phyloP scores from a whole-genome alignment of 2,113 vertebrate species.

The Acinonyx jubatus region DNA sequence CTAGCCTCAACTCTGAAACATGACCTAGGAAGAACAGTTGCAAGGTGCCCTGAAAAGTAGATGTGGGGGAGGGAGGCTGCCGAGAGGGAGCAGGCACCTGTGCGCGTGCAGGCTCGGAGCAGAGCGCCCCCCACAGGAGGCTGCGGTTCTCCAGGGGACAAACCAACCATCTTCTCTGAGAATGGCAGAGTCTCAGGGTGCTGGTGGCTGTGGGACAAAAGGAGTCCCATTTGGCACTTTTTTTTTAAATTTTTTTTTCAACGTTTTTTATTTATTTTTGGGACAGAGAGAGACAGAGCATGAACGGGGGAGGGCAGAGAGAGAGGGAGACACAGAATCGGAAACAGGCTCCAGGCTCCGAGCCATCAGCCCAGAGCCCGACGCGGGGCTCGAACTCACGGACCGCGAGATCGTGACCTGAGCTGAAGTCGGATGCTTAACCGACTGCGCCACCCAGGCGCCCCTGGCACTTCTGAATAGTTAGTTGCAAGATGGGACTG shows the following conservation, averaged over 20 bases:
- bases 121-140: not conserved
- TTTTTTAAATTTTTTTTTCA: too few relatives aligned
- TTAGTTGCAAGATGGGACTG: not conserved
- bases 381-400: too few relatives aligned
- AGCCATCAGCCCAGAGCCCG: too few relatives aligned
- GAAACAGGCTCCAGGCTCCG: too few relatives aligned
- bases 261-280: too few relatives aligned
- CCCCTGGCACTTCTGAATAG: not conserved
- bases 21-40: not conserved
- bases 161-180: not conserved
- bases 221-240: not conserved
- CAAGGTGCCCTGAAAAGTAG: not conserved
- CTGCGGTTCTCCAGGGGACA: not conserved
- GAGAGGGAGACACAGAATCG: too few relatives aligned
- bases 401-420: too few relatives aligned
- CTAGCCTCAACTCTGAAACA: not conserved
- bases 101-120: not conserved
- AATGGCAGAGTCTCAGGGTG: not conserved
- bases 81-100: rapidly evolving
- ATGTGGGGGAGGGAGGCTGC: not conserved
- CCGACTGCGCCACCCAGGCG: too few relatives aligned
- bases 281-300: too few relatives aligned
- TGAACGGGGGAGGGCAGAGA: too few relatives aligned
- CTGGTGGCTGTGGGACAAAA: not conserved
- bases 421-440: too few relatives aligned